Evolutionary conservation across 92 coral and sea anemone genomes (phyloP).

Genomic region (Phymanthus crucifer): DNA sequence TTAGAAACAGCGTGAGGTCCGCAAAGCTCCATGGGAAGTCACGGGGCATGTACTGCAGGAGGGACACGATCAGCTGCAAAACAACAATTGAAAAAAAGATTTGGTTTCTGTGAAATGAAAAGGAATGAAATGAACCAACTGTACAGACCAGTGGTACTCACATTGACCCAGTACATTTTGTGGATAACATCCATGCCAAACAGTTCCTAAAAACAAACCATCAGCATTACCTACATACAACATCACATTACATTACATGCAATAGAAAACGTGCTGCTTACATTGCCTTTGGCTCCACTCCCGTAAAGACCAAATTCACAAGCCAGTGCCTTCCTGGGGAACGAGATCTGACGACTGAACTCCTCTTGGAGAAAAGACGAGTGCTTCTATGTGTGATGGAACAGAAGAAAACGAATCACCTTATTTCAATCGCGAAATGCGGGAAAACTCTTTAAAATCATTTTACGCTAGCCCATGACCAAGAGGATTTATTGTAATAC

Average conservation of each 20-base stretch:
- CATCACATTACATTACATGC: not conserved
- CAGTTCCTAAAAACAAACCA: constrained; percentile 66
- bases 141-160: constrained; percentile 73
- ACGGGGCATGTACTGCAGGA: constrained; percentile 84
- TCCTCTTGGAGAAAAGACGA: constrained; percentile 91
- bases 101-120: too few species aligned
- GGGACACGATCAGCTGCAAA: constrained; percentile 82
- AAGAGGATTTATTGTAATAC: too few species aligned
- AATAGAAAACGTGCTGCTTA: constrained; percentile 20
- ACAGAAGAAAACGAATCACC: not conserved
- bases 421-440: too few species aligned
- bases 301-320: constrained; percentile 90
- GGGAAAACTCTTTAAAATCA: too few species aligned
- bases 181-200: constrained; percentile 92
- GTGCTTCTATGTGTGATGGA: not conserved
- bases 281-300: constrained; percentile 88
- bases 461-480: too few species aligned
- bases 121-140: too few species aligned
- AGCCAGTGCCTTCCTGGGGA: constrained; percentile 94
- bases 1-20: constrained; percentile 84
- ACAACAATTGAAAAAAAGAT: not conserved
- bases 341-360: constrained; percentile 93
- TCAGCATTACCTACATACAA: too few species aligned
- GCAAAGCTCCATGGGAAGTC: constrained; percentile 97
- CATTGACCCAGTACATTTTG: constrained; percentile 97